Base-by-base conservation (phyloP, 2,113 vertebrate genomes). In the Oncorhynchus keta region DNA sequence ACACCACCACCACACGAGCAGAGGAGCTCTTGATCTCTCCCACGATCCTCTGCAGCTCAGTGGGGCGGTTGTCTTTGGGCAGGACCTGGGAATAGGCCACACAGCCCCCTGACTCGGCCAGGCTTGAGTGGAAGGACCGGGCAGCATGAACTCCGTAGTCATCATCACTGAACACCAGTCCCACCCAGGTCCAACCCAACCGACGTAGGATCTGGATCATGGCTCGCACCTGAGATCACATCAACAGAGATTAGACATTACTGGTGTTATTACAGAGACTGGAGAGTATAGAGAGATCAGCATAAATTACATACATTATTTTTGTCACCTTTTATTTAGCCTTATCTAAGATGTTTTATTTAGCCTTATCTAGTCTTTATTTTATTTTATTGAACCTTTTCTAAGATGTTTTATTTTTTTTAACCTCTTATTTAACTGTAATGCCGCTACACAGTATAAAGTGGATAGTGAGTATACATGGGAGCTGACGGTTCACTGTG, bases 11-110 rank as follows among this genome's bases (percentile, higher is more conserved):
- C 16, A 89, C 88, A 2, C 74, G 81, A 5, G 88, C 82, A 26
- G 82, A 83, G 2, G 89, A 88, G 77, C 39, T 64, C 74, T 71
- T 82, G 70, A 93, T 90, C 16, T 86, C 74, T 12, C 59, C 13
- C 16, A 90, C 88, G 24, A 93, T 92, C 39, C 81, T 88, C n/a
- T n/a, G 75, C 0, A 90, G 39, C 68, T 91, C 84, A 45, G 1
- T 26, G 11, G 16, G 67, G 22, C 88, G 76, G 24, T 89, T 86
- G 32, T 75, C 76, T 61, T 12, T 59, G 18, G 91, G 84, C 61
- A 93, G 84, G 45, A 88, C 79, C 65, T 93, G 90, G 2, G 78
- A 75, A 16, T 90, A 93, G 0, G 89, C 88, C 45, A 93, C 83
- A 73, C 91, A 92, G 8, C 88, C 76, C 59, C 32, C 80, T 39